Evolutionary conservation across 1,140 invertebrate genomes (phyloP), one percentile per base, ranked within the genome.

Genomic region (Phortica variegata): DNA sequence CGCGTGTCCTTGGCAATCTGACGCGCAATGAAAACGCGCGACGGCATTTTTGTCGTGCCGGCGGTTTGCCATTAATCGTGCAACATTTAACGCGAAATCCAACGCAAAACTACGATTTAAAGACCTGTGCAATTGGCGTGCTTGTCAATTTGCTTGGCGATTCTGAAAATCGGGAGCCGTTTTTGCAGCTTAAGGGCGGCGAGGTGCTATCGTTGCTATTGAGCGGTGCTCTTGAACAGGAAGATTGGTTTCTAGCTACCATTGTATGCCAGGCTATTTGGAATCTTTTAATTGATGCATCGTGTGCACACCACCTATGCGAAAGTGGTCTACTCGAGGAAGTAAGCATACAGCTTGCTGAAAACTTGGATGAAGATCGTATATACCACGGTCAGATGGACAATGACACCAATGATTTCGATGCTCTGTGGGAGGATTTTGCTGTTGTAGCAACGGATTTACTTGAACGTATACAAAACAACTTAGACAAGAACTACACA

Each of bases 201-300:
- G 57, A 66, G 26, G 18, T 76, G 17, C 12, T 76, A 18, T 47
- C 56, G 1, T 48, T 73, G 5, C 42, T 75, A 8, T 29, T 76
- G 9, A 55, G 61, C 5, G 66, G 56, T n/a, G 52, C 62, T 4
- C 36, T 76, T 34, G 53, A 66, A 38, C 61, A 76, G 47, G 65
- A 73, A 50, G 73, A 76, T 45, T 76, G 74, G 74, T 66, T 76
- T 32, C 46, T 76, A 42, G 66, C 73, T 18, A 71, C 65, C 3
- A 75, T 76, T 19, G 61, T 69, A 17, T 76, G 71, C 43, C 74
- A 76, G 51, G 74, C 74, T 6, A 38, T 89, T 13, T 88, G 87
- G 86, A 89, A 89, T 76, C 85, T 84, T 56, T 83, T 83, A 49
- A 83, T 83, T 23, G 84, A 86, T 34, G 77, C 73, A 3, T 66